Percentiles rank a stretch among this genome's conserved stretches.
Evolutionary conservation across 2,888 invertebrate species (phyloP).

Genomic region (Abrostola tripartita): DNA sequence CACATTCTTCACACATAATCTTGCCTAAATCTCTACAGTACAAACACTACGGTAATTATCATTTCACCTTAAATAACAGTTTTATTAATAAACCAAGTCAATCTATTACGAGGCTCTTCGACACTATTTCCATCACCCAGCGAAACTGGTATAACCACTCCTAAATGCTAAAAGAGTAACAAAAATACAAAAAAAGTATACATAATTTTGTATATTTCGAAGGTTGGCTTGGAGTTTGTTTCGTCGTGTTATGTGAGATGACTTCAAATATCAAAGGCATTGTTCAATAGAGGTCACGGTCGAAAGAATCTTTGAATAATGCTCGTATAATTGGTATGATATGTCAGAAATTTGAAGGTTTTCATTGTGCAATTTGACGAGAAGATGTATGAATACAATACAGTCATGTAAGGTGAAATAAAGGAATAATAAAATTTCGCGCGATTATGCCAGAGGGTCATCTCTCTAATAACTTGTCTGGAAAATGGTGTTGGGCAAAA

Average conservation of each 20-base stretch:
- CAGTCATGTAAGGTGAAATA: no score
- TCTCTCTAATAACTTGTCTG: no score
- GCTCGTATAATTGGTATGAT: slow-evolving; percentile 9
- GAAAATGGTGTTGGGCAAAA: no score
- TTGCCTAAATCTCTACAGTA: not conserved
- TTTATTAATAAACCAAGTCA: not conserved
- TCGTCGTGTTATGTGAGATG: slow-evolving; percentile 17
- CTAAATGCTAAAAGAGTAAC: not conserved
- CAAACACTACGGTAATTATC: not conserved
- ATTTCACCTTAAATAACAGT: not conserved
- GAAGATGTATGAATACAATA: no score
- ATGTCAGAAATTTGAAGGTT: slow-evolving; percentile 23
- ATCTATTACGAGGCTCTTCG: slow-evolving; percentile 6
- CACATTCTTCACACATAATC: not conserved
- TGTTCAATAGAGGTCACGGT: slow-evolving; percentile 23
- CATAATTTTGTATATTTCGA: not conserved
- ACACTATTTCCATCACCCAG: slow-evolving; percentile 10
- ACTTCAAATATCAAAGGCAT: slow-evolving; percentile 15
- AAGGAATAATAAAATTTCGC: no score
- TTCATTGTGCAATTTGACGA: not conserved
- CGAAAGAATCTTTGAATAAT: slow-evolving; percentile 7
- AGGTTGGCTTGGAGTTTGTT: slow-evolving; percentile 22
- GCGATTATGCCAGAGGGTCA: no score
- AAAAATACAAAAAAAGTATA: not conserved
- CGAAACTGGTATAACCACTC: slow-evolving; percentile 10